Conservation (phyloP, 92 coral and sea anemone genomes). For the Metridium senile region DNA sequence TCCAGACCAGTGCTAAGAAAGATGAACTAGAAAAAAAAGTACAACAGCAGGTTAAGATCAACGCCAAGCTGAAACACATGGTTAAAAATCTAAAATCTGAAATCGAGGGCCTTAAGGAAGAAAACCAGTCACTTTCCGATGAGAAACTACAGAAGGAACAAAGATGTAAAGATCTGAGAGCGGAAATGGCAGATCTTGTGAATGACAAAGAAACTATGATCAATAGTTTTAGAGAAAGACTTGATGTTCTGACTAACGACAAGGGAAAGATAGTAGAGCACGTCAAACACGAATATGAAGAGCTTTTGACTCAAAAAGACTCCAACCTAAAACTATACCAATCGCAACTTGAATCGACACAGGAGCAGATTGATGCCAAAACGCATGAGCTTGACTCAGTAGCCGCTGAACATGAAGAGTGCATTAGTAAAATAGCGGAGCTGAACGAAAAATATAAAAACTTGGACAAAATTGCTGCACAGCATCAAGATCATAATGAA, state of each 20-base stretch:
- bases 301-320: conserved; percentile 44
- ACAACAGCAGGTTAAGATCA: conserved; percentile 56
- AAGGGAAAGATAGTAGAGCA: conserved; percentile 42
- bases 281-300: conserved; percentile 37
- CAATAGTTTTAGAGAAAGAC: conserved; percentile 58
- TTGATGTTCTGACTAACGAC: conserved; percentile 41
- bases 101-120: conserved; percentile 51
- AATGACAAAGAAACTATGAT: conserved; percentile 73
- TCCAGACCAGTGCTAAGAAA: conserved; percentile 8
- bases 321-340: conserved; percentile 45
- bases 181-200: conserved; percentile 75
- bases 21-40: conserved; percentile 36
- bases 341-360: conserved; percentile 34
- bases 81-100: conserved; percentile 52
- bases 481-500: conserved; percentile 38
- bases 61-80: conserved; percentile 61
- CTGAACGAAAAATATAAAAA: conserved; percentile 13
- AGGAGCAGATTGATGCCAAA: conserved; percentile 25
- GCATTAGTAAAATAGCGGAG: conserved; percentile 29
- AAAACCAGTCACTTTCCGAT: conserved; percentile 55
- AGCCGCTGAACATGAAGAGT: conserved; percentile 18
- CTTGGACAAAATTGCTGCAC: conserved; percentile 19
- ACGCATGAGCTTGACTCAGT: conserved; percentile 18
- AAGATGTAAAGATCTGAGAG: conserved; percentile 63
- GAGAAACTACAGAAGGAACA: conserved; percentile 79